These are phyloP conservation scores for Colius striatus DNA, from an alignment of 2,113 vertebrate species.

Conservation along the genomic window DNA sequence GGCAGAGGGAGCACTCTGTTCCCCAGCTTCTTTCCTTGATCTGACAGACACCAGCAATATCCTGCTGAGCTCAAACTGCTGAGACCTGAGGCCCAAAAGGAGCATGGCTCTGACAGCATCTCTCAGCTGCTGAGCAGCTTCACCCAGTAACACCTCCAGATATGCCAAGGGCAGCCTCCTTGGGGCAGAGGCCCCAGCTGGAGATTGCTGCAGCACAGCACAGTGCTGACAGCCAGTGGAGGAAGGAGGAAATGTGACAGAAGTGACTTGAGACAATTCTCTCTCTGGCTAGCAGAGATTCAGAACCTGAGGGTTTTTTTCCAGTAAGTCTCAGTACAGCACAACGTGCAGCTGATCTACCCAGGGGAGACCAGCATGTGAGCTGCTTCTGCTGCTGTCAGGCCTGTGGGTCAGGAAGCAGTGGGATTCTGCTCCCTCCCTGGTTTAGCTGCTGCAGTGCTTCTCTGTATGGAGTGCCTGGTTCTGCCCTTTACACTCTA, in stretches of 20 bases:
- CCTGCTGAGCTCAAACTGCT: neutral
- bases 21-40: neutral
- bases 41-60: neutral
- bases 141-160: neutral
- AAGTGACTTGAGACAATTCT: neutral
- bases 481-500: neutral
- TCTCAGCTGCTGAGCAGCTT: neutral
- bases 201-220: neutral
- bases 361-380: accelerated
- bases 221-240: conserved; percentile 49
- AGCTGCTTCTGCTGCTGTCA: neutral
- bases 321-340: neutral
- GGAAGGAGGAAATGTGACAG: conserved; percentile 17
- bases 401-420: neutral
- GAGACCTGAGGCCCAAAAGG: accelerated
- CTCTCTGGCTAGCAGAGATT: neutral
- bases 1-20: neutral
- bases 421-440: neutral
- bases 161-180: neutral
- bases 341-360: neutral
- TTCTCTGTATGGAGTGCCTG: neutral
- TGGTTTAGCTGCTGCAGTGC: neutral
- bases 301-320: neutral
- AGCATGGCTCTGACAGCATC: neutral
- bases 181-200: neutral